Percentiles rank a stretch among this genome's conserved stretches.
Evolutionary conservation across 1,140 invertebrate species (phyloP).

Genomic region (Bathynomus jamesi): DNA sequence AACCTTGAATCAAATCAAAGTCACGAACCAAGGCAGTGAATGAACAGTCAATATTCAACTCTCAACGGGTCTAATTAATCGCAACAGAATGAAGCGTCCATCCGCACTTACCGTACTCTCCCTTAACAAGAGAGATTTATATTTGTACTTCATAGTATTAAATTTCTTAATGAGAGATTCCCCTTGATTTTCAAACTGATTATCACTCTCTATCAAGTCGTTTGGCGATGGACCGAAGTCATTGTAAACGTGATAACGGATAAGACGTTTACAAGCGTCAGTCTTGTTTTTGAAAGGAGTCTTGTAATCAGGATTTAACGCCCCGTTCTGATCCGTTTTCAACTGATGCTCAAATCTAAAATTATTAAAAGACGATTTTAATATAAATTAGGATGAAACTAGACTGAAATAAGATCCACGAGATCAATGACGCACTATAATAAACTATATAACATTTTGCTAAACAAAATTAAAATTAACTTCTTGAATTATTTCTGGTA

Average conservation of each 20-base stretch:
- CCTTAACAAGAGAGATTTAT: constrained; percentile 66
- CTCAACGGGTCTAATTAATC: no score
- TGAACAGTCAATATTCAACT: no score
- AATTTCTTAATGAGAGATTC: constrained; percentile 65
- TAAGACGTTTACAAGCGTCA: constrained; percentile 68
- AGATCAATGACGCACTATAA: no score
- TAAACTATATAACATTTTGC: no score
- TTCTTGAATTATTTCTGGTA: no score
- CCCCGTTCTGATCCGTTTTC: constrained; percentile 67
- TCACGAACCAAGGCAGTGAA: no score
- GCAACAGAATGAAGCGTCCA: no score
- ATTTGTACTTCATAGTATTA: constrained; percentile 65
- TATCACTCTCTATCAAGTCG: constrained; percentile 64
- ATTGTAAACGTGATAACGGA: constrained; percentile 73
- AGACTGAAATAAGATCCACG: no score
- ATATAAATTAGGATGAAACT: no score
- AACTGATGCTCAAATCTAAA: constrained; percentile 60
- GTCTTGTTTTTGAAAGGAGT: constrained; percentile 62
- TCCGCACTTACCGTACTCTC: constrained; percentile 73
- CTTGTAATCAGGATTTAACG: constrained; percentile 64
- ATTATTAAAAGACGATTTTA: no score
- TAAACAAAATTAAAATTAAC: no score
- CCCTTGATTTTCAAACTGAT: constrained; percentile 65
- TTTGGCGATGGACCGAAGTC: constrained; percentile 57
- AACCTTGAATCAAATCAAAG: no score